Percentiles rank a stretch among this genome's conserved stretches.
Evolutionary conservation across 2,888 invertebrate genomes (phyloP).

Genomic region (Eucriotettix oculatus): DNA sequence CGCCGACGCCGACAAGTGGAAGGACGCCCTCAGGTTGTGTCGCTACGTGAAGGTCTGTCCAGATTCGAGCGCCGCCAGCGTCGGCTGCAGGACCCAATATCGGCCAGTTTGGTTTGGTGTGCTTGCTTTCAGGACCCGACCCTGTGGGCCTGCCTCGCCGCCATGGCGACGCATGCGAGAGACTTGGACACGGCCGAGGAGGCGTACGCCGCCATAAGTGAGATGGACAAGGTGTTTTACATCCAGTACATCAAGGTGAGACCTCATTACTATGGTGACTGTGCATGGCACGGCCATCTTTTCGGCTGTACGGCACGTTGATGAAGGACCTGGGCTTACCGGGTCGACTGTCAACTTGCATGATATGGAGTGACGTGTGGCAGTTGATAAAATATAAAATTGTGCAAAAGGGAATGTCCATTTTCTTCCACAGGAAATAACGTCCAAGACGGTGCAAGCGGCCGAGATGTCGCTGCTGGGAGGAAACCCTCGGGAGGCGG

Average conservation of each 20-base stretch:
- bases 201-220: conserved; percentile 80
- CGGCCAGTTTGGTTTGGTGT: no score
- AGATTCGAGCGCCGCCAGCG: neutral
- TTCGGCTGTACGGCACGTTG: no score
- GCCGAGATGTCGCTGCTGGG: conserved; percentile 52
- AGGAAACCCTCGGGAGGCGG: conserved; percentile 51
- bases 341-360: no score
- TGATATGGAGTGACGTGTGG: no score
- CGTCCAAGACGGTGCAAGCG: conserved; percentile 36
- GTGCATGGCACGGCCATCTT: no score
- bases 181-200: conserved; percentile 85
- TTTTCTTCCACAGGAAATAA: conserved; percentile 25
- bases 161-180: conserved; percentile 71
- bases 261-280: no score
- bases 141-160: conserved; percentile 92
- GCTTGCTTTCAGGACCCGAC: conserved; percentile 16
- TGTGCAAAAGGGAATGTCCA: no score
- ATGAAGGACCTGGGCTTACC: no score
- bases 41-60: conserved; percentile 40
- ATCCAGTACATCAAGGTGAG: conserved; percentile 61
- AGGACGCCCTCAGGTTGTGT: conserved; percentile 67
- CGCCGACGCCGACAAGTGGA: conserved; percentile 64
- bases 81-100: no score
- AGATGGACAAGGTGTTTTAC: conserved; percentile 73
- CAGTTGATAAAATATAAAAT: no score